Percentiles rank a stretch among this genome's conserved stretches.
phyloP scores from a whole-genome alignment of 2,797 vertebrate species.

The Oceanodroma leucorhoa region DNA sequence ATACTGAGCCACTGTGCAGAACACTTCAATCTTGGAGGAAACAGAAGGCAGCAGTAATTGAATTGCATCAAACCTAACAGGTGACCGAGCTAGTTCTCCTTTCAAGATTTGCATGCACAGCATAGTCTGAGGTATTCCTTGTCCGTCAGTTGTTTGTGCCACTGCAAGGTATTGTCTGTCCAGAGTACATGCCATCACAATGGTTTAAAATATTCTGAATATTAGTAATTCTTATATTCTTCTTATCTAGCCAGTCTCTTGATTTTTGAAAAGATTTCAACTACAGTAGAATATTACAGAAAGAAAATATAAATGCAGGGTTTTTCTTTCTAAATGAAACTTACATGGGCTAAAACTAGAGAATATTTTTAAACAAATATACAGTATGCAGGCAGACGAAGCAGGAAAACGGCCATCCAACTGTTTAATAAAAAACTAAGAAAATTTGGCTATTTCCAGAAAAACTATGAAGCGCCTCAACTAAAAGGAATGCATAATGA shows the following conservation, averaged over 20 bases:
- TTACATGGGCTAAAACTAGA: constrained; percentile 83
- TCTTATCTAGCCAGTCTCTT: constrained; percentile 81
- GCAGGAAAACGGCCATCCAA: constrained; percentile 82
- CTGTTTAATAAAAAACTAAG: constrained; percentile 78
- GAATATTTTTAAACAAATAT: constrained; percentile 83
- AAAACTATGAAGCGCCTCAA: constrained; percentile 84
- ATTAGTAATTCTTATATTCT: constrained; percentile 67
- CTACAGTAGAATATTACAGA: constrained; percentile 83
- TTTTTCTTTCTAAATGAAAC: constrained; percentile 79
- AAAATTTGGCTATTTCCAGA: constrained; percentile 83
- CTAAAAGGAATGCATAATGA: constrained; percentile 97
- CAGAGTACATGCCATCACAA: constrained; percentile 71
- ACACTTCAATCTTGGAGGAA: constrained; percentile 53
- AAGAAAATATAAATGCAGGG: constrained; percentile 80
- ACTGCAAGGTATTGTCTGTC: constrained; percentile 57
- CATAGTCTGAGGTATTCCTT: constrained; percentile 72
- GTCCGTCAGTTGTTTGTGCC: constrained; percentile 59
- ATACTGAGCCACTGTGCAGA: constrained; percentile 65
- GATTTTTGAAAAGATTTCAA: constrained; percentile 76
- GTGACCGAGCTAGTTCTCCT: constrained; percentile 37
- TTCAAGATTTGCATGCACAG: constrained; percentile 44
- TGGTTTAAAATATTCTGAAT: constrained; percentile 64
- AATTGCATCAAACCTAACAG: constrained; percentile 11
- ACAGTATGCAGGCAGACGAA: constrained; percentile 86
- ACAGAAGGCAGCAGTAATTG: constrained; percentile 56